Conservation (phyloP, 2,888 invertebrate species). For the Xestia rhomboidea region DNA sequence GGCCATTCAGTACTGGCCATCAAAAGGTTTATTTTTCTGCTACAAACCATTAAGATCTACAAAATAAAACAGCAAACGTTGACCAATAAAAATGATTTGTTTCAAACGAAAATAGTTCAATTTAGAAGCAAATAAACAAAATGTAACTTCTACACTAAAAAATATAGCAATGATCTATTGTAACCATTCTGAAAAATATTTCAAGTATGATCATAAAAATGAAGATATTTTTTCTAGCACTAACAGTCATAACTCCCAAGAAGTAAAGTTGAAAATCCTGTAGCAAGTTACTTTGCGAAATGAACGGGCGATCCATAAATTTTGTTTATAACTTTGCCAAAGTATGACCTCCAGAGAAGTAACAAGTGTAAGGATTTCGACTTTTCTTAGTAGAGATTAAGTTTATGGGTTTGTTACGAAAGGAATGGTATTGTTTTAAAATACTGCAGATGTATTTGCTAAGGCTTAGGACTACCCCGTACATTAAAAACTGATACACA, state of each 20-base stretch:
- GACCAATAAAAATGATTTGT: constrained; percentile 41
- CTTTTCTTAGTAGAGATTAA: constrained; percentile 30
- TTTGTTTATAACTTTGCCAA: constrained; percentile 38
- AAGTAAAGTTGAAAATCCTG: constrained; percentile 36
- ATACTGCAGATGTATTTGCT: neutral
- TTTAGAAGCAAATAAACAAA: constrained; percentile 55
- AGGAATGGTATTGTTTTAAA: constrained; percentile 4
- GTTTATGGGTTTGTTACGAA: constrained; percentile 10
- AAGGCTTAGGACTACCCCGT: neutral
- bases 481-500: neutral
- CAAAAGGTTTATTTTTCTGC: constrained; percentile 18
- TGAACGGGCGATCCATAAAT: constrained; percentile 24
- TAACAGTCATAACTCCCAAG: neutral
- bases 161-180: constrained; percentile 37
- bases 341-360: constrained; percentile 27
- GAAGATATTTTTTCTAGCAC: neutral
- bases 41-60: constrained; percentile 8
- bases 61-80: constrained; percentile 30
- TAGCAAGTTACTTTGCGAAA: constrained; percentile 17
- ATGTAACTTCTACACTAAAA: constrained; percentile 36
- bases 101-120: constrained; percentile 38
- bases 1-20: neutral
- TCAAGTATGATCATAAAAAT: constrained; percentile 58
- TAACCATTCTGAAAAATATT: constrained; percentile 32
- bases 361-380: constrained; percentile 37